phyloP scores from a whole-genome alignment of 2,113 vertebrate species.

The Ptyas mucosa region DNA sequence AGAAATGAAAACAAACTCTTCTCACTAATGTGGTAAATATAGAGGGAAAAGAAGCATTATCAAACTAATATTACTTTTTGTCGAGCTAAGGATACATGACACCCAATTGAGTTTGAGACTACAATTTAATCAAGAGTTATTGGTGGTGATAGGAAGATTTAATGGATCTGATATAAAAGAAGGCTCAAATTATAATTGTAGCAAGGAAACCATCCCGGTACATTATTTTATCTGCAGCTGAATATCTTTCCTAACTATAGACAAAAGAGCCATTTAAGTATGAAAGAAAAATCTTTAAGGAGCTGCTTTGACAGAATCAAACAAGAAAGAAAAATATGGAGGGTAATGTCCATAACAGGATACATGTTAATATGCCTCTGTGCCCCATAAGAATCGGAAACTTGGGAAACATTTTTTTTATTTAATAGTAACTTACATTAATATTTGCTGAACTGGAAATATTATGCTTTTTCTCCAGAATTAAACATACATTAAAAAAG shows the following conservation, averaged over 20 bases:
- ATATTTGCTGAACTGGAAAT: not conserved
- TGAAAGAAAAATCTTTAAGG: not conserved
- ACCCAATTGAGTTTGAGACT: conserved; percentile 38
- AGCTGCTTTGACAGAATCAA: not conserved
- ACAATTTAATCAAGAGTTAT: conserved; percentile 47
- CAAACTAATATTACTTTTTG: conserved; percentile 32
- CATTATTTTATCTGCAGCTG: conserved; percentile 40
- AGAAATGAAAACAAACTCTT: not conserved
- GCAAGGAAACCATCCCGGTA: conserved; percentile 17
- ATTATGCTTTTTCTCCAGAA: not conserved
- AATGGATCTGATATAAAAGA: conserved; percentile 23
- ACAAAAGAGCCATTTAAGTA: not conserved
- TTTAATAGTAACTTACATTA: not conserved
- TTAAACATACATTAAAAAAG: not conserved
- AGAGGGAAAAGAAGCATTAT: conserved; percentile 34
- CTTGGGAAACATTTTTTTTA: not conserved
- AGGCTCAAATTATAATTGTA: conserved; percentile 28
- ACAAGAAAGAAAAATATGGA: not conserved
- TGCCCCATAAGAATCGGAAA: not conserved
- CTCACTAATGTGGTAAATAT: conserved; percentile 12
- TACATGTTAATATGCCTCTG: not conserved
- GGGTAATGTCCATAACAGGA: not conserved
- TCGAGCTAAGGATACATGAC: conserved; percentile 11
- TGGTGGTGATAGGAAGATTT: conserved; percentile 39
- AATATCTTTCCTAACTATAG: conserved; percentile 16